phyloP scores from a whole-genome alignment of 2,888 invertebrate species.

The Tinea pellionella region DNA sequence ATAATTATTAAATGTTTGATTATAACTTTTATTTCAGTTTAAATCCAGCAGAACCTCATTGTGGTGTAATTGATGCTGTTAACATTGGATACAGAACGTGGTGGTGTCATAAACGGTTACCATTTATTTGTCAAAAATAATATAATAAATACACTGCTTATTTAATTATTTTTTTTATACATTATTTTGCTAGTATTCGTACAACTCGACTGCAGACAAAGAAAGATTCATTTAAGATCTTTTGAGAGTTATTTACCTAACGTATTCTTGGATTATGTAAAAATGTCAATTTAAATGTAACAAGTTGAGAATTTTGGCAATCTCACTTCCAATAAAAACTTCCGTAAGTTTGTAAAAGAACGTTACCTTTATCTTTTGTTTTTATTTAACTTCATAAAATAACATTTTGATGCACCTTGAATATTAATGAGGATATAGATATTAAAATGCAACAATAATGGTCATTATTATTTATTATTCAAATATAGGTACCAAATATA shows the following conservation, averaged over 20 bases:
- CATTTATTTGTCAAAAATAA: conserved; percentile 39
- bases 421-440: too few species aligned
- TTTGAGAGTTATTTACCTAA: not conserved
- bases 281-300: conserved; percentile 48
- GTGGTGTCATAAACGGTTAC: conserved; percentile 44
- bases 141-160: too few species aligned
- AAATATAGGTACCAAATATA: too few species aligned
- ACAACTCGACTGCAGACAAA: too few species aligned
- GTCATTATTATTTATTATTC: too few species aligned
- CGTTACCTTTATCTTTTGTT: too few species aligned
- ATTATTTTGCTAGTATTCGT: too few species aligned
- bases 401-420: too few species aligned
- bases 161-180: too few species aligned
- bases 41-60: conserved; percentile 40
- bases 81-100: conserved; percentile 41
- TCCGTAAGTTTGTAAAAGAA: not conserved
- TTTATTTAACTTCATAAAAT: too few species aligned
- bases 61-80: conserved; percentile 39
- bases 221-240: too few species aligned
- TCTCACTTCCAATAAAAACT: not conserved
- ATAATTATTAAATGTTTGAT: not conserved
- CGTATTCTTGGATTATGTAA: conserved; percentile 33
- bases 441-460: too few species aligned
- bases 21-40: conserved; percentile 24
- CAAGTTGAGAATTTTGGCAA: conserved; percentile 18